Evolutionary conservation across 1,140 invertebrate genomes (phyloP).

Genomic region (Sweltsa coloradensis): DNA sequence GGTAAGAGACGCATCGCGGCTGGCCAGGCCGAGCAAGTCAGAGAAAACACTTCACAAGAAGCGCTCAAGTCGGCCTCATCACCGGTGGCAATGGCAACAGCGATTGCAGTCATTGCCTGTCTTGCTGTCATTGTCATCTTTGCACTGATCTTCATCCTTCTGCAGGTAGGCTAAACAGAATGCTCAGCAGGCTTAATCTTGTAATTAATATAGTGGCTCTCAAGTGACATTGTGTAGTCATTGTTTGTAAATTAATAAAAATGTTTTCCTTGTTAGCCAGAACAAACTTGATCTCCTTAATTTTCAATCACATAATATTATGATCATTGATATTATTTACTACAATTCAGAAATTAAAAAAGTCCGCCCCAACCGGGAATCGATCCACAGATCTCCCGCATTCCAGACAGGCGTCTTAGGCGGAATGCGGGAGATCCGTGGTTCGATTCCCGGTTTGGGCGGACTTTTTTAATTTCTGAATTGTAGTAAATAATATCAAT

Average conservation of each 20-base stretch:
- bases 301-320: background rate
- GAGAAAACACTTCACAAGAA: slow-evolving; percentile 26
- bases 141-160: slow-evolving; percentile 47
- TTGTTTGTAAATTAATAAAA: background rate
- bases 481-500: no score
- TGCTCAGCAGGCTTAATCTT: background rate
- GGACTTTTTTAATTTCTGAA: no score
- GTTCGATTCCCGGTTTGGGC: no score
- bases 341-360: no score
- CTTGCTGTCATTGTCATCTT: slow-evolving; percentile 50
- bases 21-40: slow-evolving; percentile 34
- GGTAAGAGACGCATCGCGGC: slow-evolving; percentile 59
- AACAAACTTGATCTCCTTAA: background rate
- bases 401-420: no score
- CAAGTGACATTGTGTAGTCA: background rate
- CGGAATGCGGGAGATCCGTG: no score
- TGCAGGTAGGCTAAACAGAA: slow-evolving; percentile 41
- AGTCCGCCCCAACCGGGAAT: no score
- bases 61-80: slow-evolving; percentile 27
- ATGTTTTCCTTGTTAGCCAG: background rate
- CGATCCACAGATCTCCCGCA: no score
- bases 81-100: slow-evolving; percentile 44
- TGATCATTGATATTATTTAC: background rate
- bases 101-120: slow-evolving; percentile 49
- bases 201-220: background rate